Base-by-base conservation (phyloP, 1,140 invertebrate species). In the Monochamus saltuarius region DNA sequence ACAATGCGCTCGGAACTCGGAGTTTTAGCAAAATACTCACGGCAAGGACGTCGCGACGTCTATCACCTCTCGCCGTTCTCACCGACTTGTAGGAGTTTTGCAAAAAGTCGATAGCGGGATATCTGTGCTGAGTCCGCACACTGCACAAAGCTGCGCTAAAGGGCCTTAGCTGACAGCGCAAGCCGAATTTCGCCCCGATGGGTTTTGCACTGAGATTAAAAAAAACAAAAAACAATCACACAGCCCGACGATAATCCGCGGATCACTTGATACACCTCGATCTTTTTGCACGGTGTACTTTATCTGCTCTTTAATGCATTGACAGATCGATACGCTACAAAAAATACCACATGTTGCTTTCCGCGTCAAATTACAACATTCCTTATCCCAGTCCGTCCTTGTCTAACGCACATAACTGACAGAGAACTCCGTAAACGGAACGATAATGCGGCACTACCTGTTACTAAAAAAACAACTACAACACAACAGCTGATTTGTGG, bases 261-360 rank as follows among this genome's bases (percentile, higher is more conserved):
- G 19, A 16, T 54, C 45, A 19, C 49, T 54, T 29, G 42, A 59
- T 50, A 63, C 45, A 63, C 56, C 61, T 52, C 37, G 35, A 63
- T 42, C 29, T 42, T 56, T 56, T 29, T 7, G 29, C 35, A 45
- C 54, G 42, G 22, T 29, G 22, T 29, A 29, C 22, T 47, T 47
- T 56, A 56, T 56, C 59, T 22, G 37, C 53, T 40, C 11, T 49
- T 37, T 55, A 34, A 49, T 61, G 16, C 56, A 58, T 67, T 70
- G 65, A 70, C 68, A 68, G 64, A 70, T 70, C 68, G 56, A 70
- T 70, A 68, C 53, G 59, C 62, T 56, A 55, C 50, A 65, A 56
- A 68, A 64, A 65, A 57, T 45, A 65, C 59, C 68, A 70, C 68
- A 70, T 70, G 68, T 70, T 70, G 68, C 66, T 65, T 60, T 65